phyloP scores from a whole-genome alignment of 2,888 invertebrate species.

The Machimus atricapillus region DNA sequence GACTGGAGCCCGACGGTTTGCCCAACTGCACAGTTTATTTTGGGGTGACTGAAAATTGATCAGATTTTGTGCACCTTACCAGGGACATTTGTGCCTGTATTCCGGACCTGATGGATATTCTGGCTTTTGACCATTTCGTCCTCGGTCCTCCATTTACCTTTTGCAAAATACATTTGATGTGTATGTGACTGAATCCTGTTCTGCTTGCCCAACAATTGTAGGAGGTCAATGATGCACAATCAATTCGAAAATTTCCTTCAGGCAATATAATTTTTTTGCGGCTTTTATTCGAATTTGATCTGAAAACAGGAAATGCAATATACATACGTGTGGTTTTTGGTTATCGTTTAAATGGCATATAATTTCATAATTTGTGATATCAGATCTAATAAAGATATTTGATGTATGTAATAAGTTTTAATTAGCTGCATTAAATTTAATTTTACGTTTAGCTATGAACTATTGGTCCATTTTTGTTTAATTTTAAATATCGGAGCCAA shows the following conservation, averaged over 20 bases:
- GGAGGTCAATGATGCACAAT: not conserved
- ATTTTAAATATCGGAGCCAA: no score
- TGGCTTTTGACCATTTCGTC: not conserved
- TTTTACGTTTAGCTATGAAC: no score
- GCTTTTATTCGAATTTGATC: not conserved
- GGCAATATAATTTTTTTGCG: not conserved
- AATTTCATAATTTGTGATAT: not conserved
- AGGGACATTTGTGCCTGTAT: not conserved
- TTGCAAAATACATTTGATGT: not conserved
- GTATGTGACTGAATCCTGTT: not conserved
- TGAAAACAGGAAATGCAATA: not conserved
- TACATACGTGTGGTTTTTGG: not conserved
- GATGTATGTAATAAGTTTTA: no score
- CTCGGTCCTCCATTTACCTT: not conserved
- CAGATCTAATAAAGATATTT: no score
- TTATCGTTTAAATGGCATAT: not conserved
- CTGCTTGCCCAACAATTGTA: not conserved
- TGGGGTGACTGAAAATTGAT: conserved; percentile 17
- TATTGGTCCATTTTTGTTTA: no score
- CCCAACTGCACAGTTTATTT: conserved; percentile 12
- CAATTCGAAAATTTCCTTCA: not conserved
- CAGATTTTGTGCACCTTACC: conserved; percentile 11
- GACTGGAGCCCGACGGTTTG: not conserved
- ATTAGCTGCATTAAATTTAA: no score
- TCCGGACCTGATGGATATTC: not conserved